A percentile compares a stretch with the other conserved stretches of the same genome.
Conservation (phyloP, 2,113 vertebrate species). For the Egretta garzetta region DNA sequence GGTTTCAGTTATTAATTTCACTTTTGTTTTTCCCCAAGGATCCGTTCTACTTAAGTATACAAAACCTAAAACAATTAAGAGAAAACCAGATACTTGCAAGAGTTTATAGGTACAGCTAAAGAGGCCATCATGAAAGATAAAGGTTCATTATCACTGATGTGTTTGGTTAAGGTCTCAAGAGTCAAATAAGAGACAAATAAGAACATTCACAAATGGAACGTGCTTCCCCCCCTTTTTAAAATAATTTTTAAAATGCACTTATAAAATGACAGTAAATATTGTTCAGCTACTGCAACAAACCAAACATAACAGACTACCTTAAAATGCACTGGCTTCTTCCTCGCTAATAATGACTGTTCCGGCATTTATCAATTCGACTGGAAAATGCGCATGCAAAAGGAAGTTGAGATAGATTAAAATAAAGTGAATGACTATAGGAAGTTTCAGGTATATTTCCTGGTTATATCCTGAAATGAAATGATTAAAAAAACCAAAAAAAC, state of each 20-base stretch:
- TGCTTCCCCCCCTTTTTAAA: neutral
- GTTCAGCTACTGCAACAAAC: neutral
- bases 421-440: neutral
- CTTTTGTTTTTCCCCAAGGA: neutral
- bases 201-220: neutral
- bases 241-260: neutral
- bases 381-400: neutral
- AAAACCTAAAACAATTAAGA: neutral
- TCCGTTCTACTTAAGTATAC: neutral
- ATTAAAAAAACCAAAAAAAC: neutral
- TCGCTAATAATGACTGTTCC: neutral
- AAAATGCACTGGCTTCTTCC: neutral
- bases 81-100: neutral
- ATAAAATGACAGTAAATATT: neutral
- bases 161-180: neutral
- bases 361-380: neutral
- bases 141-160: neutral
- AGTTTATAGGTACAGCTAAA: neutral
- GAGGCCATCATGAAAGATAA: neutral
- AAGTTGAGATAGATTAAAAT: neutral
- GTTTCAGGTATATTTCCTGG: neutral
- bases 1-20: neutral
- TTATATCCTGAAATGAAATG: neutral
- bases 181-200: neutral
- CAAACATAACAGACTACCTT: neutral